These are phyloP conservation scores for Galeopterus variegatus DNA, from an alignment of 2,113 vertebrate species.

Conservation along the genomic window DNA sequence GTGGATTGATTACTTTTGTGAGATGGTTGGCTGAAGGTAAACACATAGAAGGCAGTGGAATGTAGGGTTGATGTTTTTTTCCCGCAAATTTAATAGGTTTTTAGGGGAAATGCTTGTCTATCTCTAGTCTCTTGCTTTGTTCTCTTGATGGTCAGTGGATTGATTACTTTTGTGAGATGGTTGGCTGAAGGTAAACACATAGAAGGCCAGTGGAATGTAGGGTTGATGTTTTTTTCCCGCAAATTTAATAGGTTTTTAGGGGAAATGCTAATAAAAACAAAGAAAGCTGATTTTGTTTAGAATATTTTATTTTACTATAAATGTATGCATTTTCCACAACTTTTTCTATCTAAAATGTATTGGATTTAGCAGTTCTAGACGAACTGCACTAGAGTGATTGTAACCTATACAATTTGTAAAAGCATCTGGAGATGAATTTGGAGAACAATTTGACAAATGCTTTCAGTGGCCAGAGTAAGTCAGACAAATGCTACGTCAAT, in stretches of 20 bases:
- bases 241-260: background rate
- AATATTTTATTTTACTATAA: conserved; percentile 3
- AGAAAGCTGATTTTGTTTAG: conserved; percentile 27
- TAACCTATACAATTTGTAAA: background rate
- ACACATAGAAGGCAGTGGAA: background rate
- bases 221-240: background rate
- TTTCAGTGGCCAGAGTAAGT: background rate
- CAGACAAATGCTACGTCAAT: background rate
- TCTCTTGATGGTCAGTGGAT: background rate
- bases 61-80: background rate
- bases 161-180: background rate
- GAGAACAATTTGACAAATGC: background rate
- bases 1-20: background rate
- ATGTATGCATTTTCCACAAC: background rate
- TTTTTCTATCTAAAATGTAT: background rate
- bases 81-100: background rate
- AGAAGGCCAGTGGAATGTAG: background rate
- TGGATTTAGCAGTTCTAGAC: background rate
- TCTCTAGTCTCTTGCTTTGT: background rate
- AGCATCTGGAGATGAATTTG: background rate
- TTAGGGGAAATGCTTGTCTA: background rate
- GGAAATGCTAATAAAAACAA: conserved; percentile 20
- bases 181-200: background rate
- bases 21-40: background rate
- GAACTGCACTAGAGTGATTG: background rate